A percentile compares a stretch with the other conserved stretches of the same genome.
Conservation (phyloP, 2,113 vertebrate species). For the Calidris pygmaea region DNA sequence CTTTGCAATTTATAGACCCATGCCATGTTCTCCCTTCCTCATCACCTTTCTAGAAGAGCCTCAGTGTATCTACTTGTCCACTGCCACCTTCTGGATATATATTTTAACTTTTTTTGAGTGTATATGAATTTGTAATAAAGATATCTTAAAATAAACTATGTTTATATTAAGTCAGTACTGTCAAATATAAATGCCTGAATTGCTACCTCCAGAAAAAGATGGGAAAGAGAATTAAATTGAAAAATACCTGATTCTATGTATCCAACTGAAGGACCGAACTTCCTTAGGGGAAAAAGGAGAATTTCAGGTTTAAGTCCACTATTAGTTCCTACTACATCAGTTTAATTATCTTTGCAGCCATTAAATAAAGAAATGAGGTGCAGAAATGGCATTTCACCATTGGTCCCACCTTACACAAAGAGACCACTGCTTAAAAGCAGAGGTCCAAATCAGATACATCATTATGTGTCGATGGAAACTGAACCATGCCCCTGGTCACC, state of each 20-base stretch:
- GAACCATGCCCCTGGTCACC: background rate
- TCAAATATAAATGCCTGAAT: background rate
- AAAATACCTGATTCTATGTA: background rate
- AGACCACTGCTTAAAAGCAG: background rate
- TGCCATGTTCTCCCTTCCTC: background rate
- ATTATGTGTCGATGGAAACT: background rate
- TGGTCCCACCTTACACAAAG: background rate
- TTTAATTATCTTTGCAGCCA: background rate
- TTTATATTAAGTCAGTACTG: background rate
- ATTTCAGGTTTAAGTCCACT: background rate
- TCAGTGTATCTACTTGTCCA: fast-evolving
- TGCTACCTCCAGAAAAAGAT: background rate
- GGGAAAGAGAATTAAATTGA: background rate
- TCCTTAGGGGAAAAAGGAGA: background rate
- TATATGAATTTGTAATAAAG: background rate
- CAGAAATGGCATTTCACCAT: background rate
- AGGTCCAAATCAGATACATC: background rate
- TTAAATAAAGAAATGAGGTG: background rate
- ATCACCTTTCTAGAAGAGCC: background rate
- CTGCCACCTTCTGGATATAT: background rate
- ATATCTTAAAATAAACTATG: background rate
- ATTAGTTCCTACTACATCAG: background rate
- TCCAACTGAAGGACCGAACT: background rate
- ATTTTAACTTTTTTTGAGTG: background rate
- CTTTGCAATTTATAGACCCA: fast-evolving